Percentiles rank a stretch among this genome's conserved stretches.
Evolutionary conservation across 1,140 invertebrate species (phyloP).

Genomic region (Drosophila persimilis): DNA sequence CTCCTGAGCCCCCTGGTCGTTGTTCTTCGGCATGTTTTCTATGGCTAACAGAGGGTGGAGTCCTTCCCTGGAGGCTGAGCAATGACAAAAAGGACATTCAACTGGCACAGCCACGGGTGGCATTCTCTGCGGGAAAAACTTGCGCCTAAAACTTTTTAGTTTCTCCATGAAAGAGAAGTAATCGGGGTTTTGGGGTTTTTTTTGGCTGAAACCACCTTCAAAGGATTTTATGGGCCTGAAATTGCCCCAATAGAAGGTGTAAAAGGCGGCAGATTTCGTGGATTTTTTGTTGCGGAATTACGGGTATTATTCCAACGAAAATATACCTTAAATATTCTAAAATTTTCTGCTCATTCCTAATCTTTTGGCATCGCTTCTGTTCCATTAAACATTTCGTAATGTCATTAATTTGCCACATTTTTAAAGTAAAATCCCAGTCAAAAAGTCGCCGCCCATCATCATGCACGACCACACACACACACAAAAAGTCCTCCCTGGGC

Average conservation of each 20-base stretch:
- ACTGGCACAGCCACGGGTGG: constrained; percentile 25
- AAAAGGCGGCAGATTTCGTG: too few species aligned
- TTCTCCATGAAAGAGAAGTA: too few species aligned
- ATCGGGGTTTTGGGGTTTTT: too few species aligned
- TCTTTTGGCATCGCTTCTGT: too few species aligned
- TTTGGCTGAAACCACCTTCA: too few species aligned
- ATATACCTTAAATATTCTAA: too few species aligned
- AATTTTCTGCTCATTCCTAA: too few species aligned
- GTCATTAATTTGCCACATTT: not conserved
- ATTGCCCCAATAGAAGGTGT: too few species aligned
- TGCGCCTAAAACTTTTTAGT: constrained; percentile 5
- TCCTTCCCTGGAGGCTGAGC: not conserved
- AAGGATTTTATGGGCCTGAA: too few species aligned
- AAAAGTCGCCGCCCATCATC: constrained; percentile 36
- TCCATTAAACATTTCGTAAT: too few species aligned
- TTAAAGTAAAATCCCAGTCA: constrained; percentile 26
- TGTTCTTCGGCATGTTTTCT: constrained; percentile 29
- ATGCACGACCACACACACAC: constrained; percentile 47
- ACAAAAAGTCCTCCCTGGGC: constrained; percentile 15
- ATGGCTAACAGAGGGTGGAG: constrained; percentile 9
- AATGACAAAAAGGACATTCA: constrained; percentile 45
- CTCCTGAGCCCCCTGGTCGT: not conserved
- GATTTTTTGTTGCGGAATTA: too few species aligned
- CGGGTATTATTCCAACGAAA: too few species aligned
- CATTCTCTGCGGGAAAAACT: constrained; percentile 1